Evolutionary conservation across 2,888 invertebrate species (phyloP), one percentile per base, ranked within the genome.

Genomic region (Nesidiocoris tenuis): DNA sequence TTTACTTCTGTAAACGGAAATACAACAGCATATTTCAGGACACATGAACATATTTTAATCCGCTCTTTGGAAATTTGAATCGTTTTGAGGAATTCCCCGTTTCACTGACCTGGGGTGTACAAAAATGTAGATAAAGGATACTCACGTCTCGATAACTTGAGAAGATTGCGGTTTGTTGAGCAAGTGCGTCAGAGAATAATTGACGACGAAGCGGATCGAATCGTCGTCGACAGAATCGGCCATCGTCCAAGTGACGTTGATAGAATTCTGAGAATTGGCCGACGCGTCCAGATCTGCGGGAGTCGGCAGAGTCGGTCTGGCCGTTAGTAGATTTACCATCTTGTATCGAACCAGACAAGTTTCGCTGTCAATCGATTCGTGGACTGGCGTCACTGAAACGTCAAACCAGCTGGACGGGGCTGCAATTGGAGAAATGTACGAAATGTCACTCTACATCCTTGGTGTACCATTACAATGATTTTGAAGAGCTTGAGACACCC

Each of bases 261-360:
- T 85, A 59, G 85, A 84, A 74, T 83, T 85, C 12, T 87, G 82
- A 63, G 86, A 86, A 63, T 84, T 80, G 24, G 86, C 85, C 76
- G 84, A 82, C 57, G 86, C 87, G 81, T 86, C 86, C 67, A 88
- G 81, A 55, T 84, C 82, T 77, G 83, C 83, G 66, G 87, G 86
- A 5, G 79, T 79, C 57, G 79, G 75, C 55, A 80, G 76, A 24
- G 79, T 72, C 17, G 72, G 76, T 2, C 72, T 75, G 17, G 18
- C 5, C 17, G 25, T 74, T n/a, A 39, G 59, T 2, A 65, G 23
- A 56, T 21, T 39, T 18, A 23, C 64, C 2, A 22, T 12, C 5
- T n/a, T 0, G 23, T 61, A 72, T 16, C 61, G 25, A 54, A 72
- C 61, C 16, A 74, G 57, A 56, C 74, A 74, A 19, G 24, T 23